Percentiles rank a stretch among this genome's conserved stretches.
Evolutionary conservation across 92 coral and sea anemone species (phyloP).

Genomic region (Hydrozoanthus gracilis): DNA sequence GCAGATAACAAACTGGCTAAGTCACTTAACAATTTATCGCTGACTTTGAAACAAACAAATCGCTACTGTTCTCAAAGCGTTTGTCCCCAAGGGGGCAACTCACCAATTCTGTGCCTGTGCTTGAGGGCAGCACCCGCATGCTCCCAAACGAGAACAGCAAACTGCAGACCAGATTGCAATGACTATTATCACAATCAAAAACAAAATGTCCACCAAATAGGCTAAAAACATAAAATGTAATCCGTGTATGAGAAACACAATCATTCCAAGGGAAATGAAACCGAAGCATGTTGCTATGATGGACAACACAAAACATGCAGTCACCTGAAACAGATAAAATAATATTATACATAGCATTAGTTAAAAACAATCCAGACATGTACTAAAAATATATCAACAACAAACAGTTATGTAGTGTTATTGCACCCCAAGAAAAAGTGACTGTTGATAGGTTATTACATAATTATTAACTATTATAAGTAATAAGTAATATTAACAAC

Average conservation of each 20-base stretch:
- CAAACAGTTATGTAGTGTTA: no score
- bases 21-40: no score
- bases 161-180: constrained; percentile 19
- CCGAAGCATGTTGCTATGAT: constrained; percentile 9
- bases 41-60: no score
- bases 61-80: no score
- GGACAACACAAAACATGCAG: constrained; percentile 22
- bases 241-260: background rate
- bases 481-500: no score
- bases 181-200: background rate
- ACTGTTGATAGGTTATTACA: no score
- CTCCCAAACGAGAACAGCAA: constrained; percentile 20
- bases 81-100: no score
- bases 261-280: background rate
- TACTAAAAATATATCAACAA: no score
- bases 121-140: constrained; percentile 15
- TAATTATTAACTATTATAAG: no score
- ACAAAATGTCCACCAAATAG: background rate
- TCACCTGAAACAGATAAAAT: constrained; percentile 15
- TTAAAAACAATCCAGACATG: background rate
- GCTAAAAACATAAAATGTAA: background rate
- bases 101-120: no score
- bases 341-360: background rate
- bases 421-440: no score
- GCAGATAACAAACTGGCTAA: no score